phyloP scores from a whole-genome alignment of 2,888 invertebrate species.

The Caenorhabditis sp. region DNA sequence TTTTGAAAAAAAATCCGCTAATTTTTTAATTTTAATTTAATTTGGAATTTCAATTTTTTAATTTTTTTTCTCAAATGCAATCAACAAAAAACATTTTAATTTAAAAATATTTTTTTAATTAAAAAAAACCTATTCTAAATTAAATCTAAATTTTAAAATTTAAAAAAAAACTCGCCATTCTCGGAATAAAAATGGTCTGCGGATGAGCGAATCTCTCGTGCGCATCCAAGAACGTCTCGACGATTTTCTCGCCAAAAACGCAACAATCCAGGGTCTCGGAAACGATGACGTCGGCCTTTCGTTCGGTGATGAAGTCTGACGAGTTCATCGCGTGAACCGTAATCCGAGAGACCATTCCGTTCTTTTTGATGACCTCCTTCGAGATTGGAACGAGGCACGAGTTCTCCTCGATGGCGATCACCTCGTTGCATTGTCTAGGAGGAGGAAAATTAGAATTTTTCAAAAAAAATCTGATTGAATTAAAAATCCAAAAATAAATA shows the following conservation, averaged over 20 bases:
- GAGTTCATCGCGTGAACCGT: conserved; percentile 43
- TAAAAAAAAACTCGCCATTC: no score
- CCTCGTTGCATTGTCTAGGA: conserved; percentile 46
- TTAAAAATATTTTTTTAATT: no score
- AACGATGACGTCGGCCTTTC: conserved; percentile 64
- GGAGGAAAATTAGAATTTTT: conserved; percentile 17
- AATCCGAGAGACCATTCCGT: conserved; percentile 22
- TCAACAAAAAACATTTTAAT: no score
- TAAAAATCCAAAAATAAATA: background rate
- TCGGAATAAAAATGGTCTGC: conserved; percentile 62
- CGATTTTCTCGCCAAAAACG: conserved; percentile 65
- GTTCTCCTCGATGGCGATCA: conserved; percentile 62
- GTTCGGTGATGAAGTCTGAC: conserved; percentile 9
- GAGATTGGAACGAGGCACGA: conserved; percentile 35
- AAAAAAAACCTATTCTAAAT: no score
- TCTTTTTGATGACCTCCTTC: conserved; percentile 44
- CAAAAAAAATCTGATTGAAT: background rate
- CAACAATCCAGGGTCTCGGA: conserved; percentile 68
- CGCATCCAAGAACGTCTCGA: conserved; percentile 65
- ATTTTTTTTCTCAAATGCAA: no score
- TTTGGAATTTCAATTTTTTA: no score
- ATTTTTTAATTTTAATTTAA: background rate
- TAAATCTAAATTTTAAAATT: no score
- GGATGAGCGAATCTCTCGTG: conserved; percentile 59
- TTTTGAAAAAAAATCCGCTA: no score